These are phyloP conservation scores for Proctacanthus coquilletti DNA, from an alignment of 1,140 invertebrate genomes.

Conservation along the genomic window DNA sequence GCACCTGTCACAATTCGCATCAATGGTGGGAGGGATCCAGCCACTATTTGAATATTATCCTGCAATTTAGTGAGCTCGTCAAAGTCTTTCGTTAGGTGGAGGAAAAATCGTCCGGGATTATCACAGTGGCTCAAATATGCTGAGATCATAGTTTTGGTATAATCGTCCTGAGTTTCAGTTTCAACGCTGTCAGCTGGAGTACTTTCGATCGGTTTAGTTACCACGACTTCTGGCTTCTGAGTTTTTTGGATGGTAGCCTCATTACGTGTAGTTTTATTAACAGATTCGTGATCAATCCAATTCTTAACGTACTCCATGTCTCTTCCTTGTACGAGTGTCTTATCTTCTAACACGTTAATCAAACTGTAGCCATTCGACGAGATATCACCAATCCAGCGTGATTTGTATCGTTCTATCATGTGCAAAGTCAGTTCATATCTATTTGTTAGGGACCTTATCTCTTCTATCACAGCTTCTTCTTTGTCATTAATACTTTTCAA, in stretches of 20 bases:
- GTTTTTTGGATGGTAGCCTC: too few relatives aligned
- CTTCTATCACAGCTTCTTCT: constrained; percentile 8
- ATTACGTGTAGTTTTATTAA: too few relatives aligned
- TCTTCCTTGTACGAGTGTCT: constrained; percentile 12
- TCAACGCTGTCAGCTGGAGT: too few relatives aligned
- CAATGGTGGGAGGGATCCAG: constrained; percentile 32
- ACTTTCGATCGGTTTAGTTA: too few relatives aligned
- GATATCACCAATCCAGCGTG: constrained; percentile 20
- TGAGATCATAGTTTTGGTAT: constrained; percentile 28
- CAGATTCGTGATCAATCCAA: too few relatives aligned
- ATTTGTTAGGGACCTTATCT: constrained; percentile 5
- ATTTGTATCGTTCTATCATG: constrained; percentile 23
- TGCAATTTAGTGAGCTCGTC: constrained; percentile 38
- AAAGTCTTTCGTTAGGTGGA: constrained; percentile 37
- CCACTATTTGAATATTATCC: constrained; percentile 39
- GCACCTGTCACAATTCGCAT: constrained; percentile 41
- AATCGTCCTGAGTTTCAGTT: too few relatives aligned
- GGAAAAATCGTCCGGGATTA: constrained; percentile 48
- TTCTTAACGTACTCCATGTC: constrained; percentile 14
- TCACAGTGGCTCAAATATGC: constrained; percentile 46
- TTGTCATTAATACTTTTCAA: constrained; percentile 14
- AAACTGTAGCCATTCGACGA: constrained; percentile 11
- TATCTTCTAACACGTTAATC: constrained; percentile 12
- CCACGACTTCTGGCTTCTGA: too few relatives aligned
- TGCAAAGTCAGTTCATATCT: constrained; percentile 19